Base-by-base conservation (phyloP, 1,140 invertebrate species). In the Aphaenogaster floridana region DNA sequence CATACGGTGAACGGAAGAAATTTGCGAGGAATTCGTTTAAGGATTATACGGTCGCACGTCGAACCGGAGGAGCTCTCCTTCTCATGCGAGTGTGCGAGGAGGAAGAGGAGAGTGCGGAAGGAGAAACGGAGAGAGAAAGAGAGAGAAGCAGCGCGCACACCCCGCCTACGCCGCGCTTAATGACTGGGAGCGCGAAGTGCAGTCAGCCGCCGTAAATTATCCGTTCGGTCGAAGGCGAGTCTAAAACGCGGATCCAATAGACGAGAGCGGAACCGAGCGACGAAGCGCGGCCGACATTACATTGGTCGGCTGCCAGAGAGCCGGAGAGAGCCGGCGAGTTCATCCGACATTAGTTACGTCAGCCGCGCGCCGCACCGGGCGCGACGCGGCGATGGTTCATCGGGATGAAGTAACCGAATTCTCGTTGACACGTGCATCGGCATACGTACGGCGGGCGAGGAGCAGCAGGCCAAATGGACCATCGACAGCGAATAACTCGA, bases 401-500 rank as follows among this genome's bases (percentile, higher is more conserved):
- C 89, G 59, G 72, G 48, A 71, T 59, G 81, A 81, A 86, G 89
- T 88, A 91, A 90, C 89, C 87, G 91, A 92, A 91, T 87, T 90
- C 87, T 89, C 89, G 89, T 91, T 90, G 90, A 91, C 90, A 91
- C 90, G 90, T 87, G 90, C 86, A 87, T 91, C 85, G 87, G 68
- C 87, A 61, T 88, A 91, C 59, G 78, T 76, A 72, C 71, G 63
- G 48, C 36, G 28, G 39, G 63, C 57, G 83, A 78, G 86, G 78
- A 88, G 54, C 86, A 57, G 78, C 85, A 74, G 79, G 61, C 63
- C 84, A 91, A 91, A 91, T 91, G 90, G 84, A 91, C 84, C 89
- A 91, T 91, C 77, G 87, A 69, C 76, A 88, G 87, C 90, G 88
- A 91, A 91, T 91, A 91, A 91, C 85, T 91, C 90, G 90, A 91